phyloP scores from a whole-genome alignment of 2,888 invertebrate genomes.

The Chloromyia formosa region DNA sequence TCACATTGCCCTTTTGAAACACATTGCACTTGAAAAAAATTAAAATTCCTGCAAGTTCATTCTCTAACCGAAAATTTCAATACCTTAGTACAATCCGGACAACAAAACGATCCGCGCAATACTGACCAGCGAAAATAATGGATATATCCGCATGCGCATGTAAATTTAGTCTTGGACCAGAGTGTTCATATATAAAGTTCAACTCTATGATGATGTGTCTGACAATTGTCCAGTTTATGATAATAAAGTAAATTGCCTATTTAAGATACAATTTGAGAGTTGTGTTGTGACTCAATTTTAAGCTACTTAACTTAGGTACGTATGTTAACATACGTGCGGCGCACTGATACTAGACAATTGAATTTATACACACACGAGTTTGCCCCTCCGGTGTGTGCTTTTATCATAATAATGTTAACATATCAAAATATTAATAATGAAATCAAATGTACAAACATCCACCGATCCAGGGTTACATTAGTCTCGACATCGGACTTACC shows the following conservation, averaged over 20 bases:
- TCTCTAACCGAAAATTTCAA: slow-evolving; percentile 26
- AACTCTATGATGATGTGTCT: slow-evolving; percentile 44
- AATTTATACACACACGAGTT: neutral
- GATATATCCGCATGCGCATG: slow-evolving; percentile 38
- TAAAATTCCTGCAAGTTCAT: no score
- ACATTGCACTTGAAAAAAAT: no score
- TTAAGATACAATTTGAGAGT: slow-evolving; percentile 50
- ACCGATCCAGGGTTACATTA: slow-evolving; percentile 14
- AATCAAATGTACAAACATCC: slow-evolving; percentile 20
- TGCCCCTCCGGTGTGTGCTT: neutral
- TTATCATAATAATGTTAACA: slow-evolving; percentile 27
- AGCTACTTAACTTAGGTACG: slow-evolving; percentile 23
- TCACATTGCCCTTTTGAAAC: no score
- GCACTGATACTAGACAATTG: neutral
- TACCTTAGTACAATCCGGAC: slow-evolving; percentile 10
- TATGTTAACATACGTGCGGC: neutral
- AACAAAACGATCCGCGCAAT: slow-evolving; percentile 37
- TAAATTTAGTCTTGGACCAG: slow-evolving; percentile 40
- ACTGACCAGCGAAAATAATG: slow-evolving; percentile 37
- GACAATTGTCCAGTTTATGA: slow-evolving; percentile 48
- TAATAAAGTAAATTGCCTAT: slow-evolving; percentile 50
- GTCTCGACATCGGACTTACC: no score
- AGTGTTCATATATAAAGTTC: slow-evolving; percentile 26
- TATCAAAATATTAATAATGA: slow-evolving; percentile 28
- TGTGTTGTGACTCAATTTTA: slow-evolving; percentile 49